Evolutionary conservation across 2,113 vertebrate genomes (phyloP), one percentile per base, ranked within the genome.

Genomic region (Syrrhaptes paradoxus): DNA sequence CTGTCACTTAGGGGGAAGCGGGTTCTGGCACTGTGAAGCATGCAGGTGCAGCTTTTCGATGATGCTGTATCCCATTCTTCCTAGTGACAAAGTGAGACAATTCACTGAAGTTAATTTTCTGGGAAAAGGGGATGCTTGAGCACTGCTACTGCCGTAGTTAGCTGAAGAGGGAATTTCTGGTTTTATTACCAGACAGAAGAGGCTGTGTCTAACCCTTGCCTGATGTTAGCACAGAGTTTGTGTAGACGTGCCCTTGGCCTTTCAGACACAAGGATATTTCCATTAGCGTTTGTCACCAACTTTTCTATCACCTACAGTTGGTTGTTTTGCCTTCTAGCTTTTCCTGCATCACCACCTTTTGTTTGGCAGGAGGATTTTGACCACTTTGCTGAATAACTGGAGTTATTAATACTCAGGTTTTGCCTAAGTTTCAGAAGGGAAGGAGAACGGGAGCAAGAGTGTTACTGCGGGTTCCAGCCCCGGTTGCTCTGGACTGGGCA

Each of bases 121-220:
- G 62, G 55, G 34, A 2, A 21, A 77, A 51, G 3, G 17, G 54
- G 6, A 11, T 2, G 1, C 63, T 57, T 61, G 14, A 10, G 58
- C 25, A 2, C 48, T 6, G 36, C 3, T 65, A 10, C 0, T 17
- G 13, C 43, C 31, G 3, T 5, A 7, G 24, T 2, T 19, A 8
- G 10, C 32, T 59, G 11, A 7, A 36, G 13, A n/a, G 14, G 46
- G 8, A 24, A 38, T 46, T 81, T 29, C 20, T 77, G 16, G 6
- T 16, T 80, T 45, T 68, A 32, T 54, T 68, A 24, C 4, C 10
- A 22, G 4, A 28, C 11, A 52, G 65, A 54, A n/a, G 18, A 77
- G 34, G n/a, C 26, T 6, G 1, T 4, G 9, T 20, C 10, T 51
- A 13, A 24, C 38, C 41, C 18, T 46, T 65, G 59, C 25, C 38